These are phyloP conservation scores for Catamblyrhynchus diadema DNA, from an alignment of 2,797 vertebrate genomes.

Conservation along the genomic window DNA sequence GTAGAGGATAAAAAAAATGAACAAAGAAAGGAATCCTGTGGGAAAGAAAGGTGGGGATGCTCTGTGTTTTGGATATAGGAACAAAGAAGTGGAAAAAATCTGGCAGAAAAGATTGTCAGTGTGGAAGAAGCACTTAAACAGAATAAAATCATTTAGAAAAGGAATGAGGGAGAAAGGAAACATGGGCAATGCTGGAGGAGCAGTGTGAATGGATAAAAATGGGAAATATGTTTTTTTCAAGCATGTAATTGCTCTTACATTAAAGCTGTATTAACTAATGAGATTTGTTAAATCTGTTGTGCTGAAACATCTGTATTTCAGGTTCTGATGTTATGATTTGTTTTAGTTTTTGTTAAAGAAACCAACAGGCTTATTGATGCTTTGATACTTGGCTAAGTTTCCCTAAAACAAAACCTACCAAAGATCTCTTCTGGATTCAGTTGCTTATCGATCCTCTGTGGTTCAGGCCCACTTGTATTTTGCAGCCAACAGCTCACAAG, in stretches of 20 bases:
- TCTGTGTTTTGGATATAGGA: background rate
- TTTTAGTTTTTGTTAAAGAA: background rate
- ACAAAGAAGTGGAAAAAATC: background rate
- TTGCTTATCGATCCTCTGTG: background rate
- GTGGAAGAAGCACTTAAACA: background rate
- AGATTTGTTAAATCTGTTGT: background rate
- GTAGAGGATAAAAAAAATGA: background rate
- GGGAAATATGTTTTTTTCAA: background rate
- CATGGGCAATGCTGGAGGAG: background rate
- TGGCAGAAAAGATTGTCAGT: background rate
- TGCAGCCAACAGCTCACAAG: slow-evolving; percentile 35
- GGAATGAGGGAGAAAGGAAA: background rate
- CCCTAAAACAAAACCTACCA: background rate
- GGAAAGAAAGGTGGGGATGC: background rate
- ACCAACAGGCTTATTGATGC: background rate
- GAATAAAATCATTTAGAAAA: background rate
- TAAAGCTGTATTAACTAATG: background rate
- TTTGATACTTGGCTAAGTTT: background rate
- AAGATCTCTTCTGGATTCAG: background rate
- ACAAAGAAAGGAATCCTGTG: background rate
- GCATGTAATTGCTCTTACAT: background rate
- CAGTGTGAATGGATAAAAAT: background rate
- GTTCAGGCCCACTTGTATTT: slow-evolving; percentile 28
- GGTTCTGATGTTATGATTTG: background rate
- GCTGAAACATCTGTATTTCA: background rate